Conservation (phyloP, 1,140 invertebrate genomes). For the Drosophila gunungcola region DNA sequence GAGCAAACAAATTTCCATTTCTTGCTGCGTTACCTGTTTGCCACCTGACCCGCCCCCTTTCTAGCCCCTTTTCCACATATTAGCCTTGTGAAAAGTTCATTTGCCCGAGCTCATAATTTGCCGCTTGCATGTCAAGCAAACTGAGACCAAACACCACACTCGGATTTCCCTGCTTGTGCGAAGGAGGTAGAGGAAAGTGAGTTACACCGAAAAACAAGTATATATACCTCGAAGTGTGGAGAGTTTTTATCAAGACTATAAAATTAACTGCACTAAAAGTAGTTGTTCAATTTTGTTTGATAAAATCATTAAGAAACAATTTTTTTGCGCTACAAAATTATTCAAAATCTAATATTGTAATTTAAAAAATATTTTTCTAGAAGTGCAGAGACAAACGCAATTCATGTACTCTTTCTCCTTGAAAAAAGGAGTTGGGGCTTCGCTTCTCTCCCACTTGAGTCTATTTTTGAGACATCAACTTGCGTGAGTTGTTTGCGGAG, state of each 20-base stretch:
- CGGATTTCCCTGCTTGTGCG: constrained; percentile 54
- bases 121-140: constrained; percentile 77
- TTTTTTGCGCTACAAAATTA: not conserved
- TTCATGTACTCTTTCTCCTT: constrained; percentile 33
- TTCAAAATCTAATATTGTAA: not conserved
- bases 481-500: constrained; percentile 33
- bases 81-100: constrained; percentile 82
- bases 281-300: not conserved
- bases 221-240: no score
- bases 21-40: constrained; percentile 66
- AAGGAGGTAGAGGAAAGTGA: constrained; percentile 11
- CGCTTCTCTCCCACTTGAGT: constrained; percentile 51
- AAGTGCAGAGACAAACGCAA: constrained; percentile 32
- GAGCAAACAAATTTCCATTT: constrained; percentile 43
- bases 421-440: constrained; percentile 39
- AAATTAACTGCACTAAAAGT: no score
- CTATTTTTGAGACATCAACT: constrained; percentile 67
- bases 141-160: constrained; percentile 52
- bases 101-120: constrained; percentile 77
- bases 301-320: no score
- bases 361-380: constrained; percentile 1
- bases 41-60: constrained; percentile 21
- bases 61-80: constrained; percentile 28
- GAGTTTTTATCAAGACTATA: no score
- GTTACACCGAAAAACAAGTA: not conserved